Base-by-base conservation (phyloP, 2,113 vertebrate genomes). In the Plecotus auritus region DNA sequence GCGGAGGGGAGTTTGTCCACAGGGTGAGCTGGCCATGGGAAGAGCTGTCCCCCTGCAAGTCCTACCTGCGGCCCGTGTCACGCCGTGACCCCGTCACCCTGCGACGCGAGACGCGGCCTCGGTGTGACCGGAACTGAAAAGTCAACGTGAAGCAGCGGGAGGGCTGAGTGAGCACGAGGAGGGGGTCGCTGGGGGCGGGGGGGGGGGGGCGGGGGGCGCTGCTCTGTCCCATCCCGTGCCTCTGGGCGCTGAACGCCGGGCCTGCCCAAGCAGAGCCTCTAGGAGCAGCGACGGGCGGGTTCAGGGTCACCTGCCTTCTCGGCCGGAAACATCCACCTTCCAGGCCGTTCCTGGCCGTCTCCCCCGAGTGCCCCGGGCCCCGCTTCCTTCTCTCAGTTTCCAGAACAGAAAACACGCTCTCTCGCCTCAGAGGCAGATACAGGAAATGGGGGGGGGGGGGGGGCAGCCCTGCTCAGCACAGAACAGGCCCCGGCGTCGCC, bases 391-490 rank as follows among this genome's bases (percentile, higher is more conserved):
- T 18, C 7, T 40, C 49, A 4, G 32, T 61, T 64, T 84, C 81
- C 69, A 59, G 45, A 49, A n/a, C 17, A 4, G 37, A 20, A 49
- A 51, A 26, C 40, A 0, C 0, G 4, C 13, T 11, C 1, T 18
- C 40, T 30, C 32, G 14, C 82, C 47, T 64, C 54, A 59, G 12
- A 18, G 26, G 49, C 47, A n/a, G 54, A 30, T 4, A 1, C 35
- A 54, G 59, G 59, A 76, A 61, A 40, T 2, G 13, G 16, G 23
- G 23, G 2, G 14, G 12, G 8, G 30, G 22, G 8, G 5, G 30
- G 22, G 0, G 5, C n/a, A n/a, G 2, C 7, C 2, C 18, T 0
- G 22, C 17, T 23, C 5, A 2, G 42, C 2, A 3, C 12, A 18
- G 40, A 37, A 30, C 0, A 12, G 74, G 30, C 35, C 56, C 20